A percentile compares a stretch with the other conserved stretches of the same genome.
Conservation (phyloP, 1,140 invertebrate genomes). For the Bombus affinis region DNA sequence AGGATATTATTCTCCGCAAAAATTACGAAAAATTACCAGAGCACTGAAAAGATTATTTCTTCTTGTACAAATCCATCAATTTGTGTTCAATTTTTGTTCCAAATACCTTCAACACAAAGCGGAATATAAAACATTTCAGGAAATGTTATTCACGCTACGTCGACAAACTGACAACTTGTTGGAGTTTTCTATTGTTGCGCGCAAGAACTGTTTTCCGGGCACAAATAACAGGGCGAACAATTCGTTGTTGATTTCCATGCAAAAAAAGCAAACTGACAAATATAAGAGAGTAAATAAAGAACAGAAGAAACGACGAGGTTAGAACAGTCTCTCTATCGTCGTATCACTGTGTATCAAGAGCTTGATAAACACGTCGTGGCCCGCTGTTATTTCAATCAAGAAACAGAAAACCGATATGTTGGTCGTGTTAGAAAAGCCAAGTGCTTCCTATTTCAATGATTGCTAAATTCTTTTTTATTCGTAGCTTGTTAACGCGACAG, state of each 20-base stretch:
- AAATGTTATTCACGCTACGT: neutral
- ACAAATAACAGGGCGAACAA: neutral
- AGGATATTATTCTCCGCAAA: neutral
- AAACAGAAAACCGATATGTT: too few relatives aligned
- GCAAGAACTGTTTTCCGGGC: neutral
- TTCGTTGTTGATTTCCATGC: neutral
- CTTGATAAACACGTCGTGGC: too few relatives aligned
- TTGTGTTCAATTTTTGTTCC: neutral
- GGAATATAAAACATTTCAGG: neutral
- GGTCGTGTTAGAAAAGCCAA: too few relatives aligned
- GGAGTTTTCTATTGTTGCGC: neutral
- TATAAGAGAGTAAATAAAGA: neutral
- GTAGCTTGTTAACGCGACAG: neutral
- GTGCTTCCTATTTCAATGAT: neutral
- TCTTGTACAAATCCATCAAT: neutral
- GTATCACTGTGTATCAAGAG: too few relatives aligned
- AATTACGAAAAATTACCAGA: too few relatives aligned
- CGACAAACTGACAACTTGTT: neutral
- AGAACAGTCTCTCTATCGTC: too few relatives aligned
- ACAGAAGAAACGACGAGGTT: too few relatives aligned
- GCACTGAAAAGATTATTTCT: neutral
- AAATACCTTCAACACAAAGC: neutral
- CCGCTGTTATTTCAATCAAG: too few relatives aligned
- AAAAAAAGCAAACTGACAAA: neutral
- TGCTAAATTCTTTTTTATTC: neutral